These are phyloP conservation scores for Drosophila histrio DNA, from an alignment of 2,888 invertebrate species.

Conservation along the genomic window DNA sequence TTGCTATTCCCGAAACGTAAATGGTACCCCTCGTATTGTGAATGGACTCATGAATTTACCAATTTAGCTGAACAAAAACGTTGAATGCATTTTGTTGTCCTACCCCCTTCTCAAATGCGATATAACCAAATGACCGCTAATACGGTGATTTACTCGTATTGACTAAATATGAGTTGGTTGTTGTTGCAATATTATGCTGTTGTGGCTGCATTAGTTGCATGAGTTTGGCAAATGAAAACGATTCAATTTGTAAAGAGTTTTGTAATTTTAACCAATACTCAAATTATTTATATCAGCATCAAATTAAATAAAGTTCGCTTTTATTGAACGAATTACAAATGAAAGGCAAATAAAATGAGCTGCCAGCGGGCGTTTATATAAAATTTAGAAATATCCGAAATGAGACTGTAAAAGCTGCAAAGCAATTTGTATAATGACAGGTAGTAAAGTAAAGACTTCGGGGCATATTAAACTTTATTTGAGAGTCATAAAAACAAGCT, in stretches of 20 bases:
- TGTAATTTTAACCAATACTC: constrained; percentile 3
- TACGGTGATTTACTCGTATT: constrained; percentile 51
- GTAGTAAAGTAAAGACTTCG: constrained; percentile 28
- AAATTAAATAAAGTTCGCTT: constrained; percentile 28
- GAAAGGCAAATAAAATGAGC: constrained; percentile 36
- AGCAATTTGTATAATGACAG: constrained; percentile 34
- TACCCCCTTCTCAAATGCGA: neutral
- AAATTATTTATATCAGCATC: constrained; percentile 20
- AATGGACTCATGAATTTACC: constrained; percentile 1
- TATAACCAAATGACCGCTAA: constrained; percentile 40
- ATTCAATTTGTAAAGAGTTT: constrained; percentile 14
- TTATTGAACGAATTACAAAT: constrained; percentile 33
- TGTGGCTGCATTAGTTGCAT: constrained; percentile 27
- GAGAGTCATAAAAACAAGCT: constrained; percentile 27
- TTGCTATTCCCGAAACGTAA: too few relatives aligned
- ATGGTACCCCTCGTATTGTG: too few relatives aligned
- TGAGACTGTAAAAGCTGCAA: constrained; percentile 1
- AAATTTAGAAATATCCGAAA: constrained; percentile 19
- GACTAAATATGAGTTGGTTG: constrained; percentile 18
- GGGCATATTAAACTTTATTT: constrained; percentile 44
- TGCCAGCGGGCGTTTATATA: constrained; percentile 1
- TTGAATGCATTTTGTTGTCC: neutral
- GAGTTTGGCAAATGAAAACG: constrained; percentile 33
- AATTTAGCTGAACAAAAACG: neutral
- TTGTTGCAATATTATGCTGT: neutral